Evolutionary conservation across 30 jellyfish, hydroid and myxozoan species (phyloP), one percentile per base, ranked within the genome.

Genomic region (Hydractinia symbiolongicarpus): DNA sequence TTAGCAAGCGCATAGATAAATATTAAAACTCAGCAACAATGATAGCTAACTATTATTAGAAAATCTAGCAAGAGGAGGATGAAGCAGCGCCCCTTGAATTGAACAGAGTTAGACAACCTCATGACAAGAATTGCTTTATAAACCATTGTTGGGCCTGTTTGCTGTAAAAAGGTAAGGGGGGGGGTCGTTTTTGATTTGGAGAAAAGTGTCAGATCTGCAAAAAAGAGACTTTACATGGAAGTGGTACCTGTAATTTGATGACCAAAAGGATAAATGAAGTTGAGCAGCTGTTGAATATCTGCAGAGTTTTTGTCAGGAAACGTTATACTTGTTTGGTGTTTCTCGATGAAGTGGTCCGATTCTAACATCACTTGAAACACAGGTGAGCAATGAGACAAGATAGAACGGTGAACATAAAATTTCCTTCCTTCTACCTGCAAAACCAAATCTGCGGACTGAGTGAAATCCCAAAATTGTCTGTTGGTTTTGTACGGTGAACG

Each of bases 331-430:
- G 76, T 90, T 90, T 78, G 76, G 69, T 60, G 51, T 66, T 83
- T 89, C 64, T 89, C 96, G 75, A 53, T 53, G 86, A 89, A 89
- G n/a, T 71, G 53, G 54, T 89, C 94, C 50, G 94, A 74, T 79
- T 89, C 96, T 56, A 89, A 85, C 96, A 89, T 89, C 8, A 76
- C 96, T 79, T 83, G 79, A 83, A 89, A 89, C n/a, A 89, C 96
- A 9, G 96, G 96, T 6, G 96, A 89, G 44, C 71, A 81, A 1
- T 84, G 57, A 44, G 84, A 66, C 53, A 89, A 82, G 8, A 89
- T 61, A 0, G 79, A 86, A 4, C 89, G 89, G 66, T 89, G 96
- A 7, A 84, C 96, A 62, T 66, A 78, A 53, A 89, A 60, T 30
- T 76, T 90, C 44, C 50, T 40, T 30, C 79, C 68, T 20, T 83